A percentile compares a stretch with the other conserved stretches of the same genome.
These are phyloP conservation scores for Stichopus horrens DNA, from an alignment of 53 echinoderm and acorn worm genomes.

Conservation along the genomic window DNA sequence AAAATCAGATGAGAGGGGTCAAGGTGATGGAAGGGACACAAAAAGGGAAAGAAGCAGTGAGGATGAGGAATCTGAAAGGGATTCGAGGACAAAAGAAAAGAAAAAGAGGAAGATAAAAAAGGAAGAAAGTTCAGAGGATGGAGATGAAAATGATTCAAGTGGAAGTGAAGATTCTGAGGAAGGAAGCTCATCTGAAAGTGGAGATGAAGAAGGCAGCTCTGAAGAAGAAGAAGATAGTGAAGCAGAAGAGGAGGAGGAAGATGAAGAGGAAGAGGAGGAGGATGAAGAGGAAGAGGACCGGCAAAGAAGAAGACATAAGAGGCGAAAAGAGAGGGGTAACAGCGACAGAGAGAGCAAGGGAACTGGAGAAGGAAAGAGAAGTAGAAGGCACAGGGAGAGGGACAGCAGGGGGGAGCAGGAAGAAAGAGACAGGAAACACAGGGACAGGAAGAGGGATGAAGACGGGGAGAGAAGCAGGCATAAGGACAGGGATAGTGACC, in stretches of 20 bases:
- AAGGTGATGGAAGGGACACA: neutral
- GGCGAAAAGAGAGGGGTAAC: neutral
- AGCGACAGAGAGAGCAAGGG: neutral
- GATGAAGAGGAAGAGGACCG: neutral
- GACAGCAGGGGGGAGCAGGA: neutral
- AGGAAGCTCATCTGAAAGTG: conserved; percentile 1
- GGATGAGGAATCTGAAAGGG: conserved; percentile 6
- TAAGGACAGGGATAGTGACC: conserved; percentile 1
- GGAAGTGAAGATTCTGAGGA: conserved; percentile 13
- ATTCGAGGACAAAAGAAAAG: neutral
- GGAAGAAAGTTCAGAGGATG: neutral
- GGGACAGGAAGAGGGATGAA: neutral
- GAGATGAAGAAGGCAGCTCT: conserved; percentile 1
- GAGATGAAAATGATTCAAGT: neutral
- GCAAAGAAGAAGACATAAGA: neutral
- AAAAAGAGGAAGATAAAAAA: neutral
- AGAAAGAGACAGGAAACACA: neutral
- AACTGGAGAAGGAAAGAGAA: neutral
- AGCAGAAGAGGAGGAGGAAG: neutral
- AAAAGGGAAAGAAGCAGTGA: neutral
- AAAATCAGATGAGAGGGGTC: neutral
- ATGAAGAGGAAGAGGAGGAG: neutral
- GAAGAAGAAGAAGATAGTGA: neutral
- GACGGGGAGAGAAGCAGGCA: neutral
- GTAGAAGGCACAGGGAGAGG: neutral